Conservation (phyloP, 1,140 invertebrate genomes). For the Leptopilina clavipes region DNA sequence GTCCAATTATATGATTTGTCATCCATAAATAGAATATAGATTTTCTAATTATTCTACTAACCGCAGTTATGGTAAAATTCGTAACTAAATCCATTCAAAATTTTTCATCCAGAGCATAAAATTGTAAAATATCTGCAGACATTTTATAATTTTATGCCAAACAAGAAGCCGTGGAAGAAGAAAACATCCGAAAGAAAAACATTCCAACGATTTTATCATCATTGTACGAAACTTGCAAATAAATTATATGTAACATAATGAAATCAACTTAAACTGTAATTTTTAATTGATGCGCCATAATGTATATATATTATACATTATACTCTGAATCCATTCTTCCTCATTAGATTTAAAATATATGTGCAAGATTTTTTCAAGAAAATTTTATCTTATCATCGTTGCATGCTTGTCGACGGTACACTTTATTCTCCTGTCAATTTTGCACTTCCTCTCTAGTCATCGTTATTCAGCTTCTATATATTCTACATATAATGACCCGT, state of each 20-base stretch:
- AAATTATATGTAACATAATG: not conserved
- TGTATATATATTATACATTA: not conserved
- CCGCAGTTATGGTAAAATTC: too few species aligned
- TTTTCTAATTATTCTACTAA: too few species aligned
- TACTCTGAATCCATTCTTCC: not conserved
- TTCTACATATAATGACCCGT: constrained; percentile 29
- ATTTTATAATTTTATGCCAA: too few species aligned
- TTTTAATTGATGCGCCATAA: not conserved
- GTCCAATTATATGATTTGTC: too few species aligned
- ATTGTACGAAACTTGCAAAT: too few species aligned
- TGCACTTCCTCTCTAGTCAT: constrained; percentile 14
- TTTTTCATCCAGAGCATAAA: too few species aligned
- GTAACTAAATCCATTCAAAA: too few species aligned
- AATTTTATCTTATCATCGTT: constrained; percentile 9
- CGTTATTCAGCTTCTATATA: constrained; percentile 10
- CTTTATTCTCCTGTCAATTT: constrained; percentile 34
- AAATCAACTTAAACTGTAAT: not conserved
- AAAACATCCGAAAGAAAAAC: too few species aligned
- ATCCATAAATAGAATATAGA: too few species aligned
- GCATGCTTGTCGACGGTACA: constrained; percentile 21
- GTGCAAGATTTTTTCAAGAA: not conserved
- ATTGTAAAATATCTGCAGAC: too few species aligned
- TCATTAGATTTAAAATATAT: not conserved
- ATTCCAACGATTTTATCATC: too few species aligned
- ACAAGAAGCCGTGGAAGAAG: too few species aligned